Base-by-base conservation (phyloP, 2,888 invertebrate species). In the Muschampia plurimacula region DNA sequence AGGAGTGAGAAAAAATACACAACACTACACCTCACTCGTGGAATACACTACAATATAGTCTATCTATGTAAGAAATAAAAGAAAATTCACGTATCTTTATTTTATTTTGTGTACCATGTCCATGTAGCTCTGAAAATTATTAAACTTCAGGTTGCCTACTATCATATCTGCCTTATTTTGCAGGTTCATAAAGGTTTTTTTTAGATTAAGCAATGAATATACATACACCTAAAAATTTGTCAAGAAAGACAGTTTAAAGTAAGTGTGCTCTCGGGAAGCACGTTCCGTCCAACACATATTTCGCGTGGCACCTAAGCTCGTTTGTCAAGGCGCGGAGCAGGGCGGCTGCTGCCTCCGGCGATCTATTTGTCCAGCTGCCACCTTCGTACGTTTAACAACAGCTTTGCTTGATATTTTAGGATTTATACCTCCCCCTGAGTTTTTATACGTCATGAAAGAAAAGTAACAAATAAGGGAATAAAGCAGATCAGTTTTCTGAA, bases 301-400 rank as follows among this genome's bases (percentile, higher is more conserved):
- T 69, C 64, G 39, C 59, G 65, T 65, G 39, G 65, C 69, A 64
- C 60, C 69, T 68, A 65, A 67, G 67, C 68, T 73, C 73, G 73
- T 73, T 73, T 69, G 73, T 73, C 68, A 73, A 71, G 67, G 64
- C 68, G 73, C 77, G 80, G 78, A 12, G 28, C 57, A 28, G 28
- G 75, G 81, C 80, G 81, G 79, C 82, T 68, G 72, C 81, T 85
- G 85, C 84, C 72, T 83, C 81, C 78, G 82, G 84, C 89, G 85
- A 90, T 89, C 89, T 91, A 89, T 92, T 91, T 91, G 89, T 88
- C 88, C 91, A 90, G 91, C 90, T 91, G 91, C 88, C 88, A 87
- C 87, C 87, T 86, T 86, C 82, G 86, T 89, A 87, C 88, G 89
- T 89, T 90, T 88, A 89, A 90, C 89, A 88, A 88, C 86, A 89